Base-by-base conservation (phyloP, 2,888 invertebrate genomes). In the Chymomyza amoena region DNA sequence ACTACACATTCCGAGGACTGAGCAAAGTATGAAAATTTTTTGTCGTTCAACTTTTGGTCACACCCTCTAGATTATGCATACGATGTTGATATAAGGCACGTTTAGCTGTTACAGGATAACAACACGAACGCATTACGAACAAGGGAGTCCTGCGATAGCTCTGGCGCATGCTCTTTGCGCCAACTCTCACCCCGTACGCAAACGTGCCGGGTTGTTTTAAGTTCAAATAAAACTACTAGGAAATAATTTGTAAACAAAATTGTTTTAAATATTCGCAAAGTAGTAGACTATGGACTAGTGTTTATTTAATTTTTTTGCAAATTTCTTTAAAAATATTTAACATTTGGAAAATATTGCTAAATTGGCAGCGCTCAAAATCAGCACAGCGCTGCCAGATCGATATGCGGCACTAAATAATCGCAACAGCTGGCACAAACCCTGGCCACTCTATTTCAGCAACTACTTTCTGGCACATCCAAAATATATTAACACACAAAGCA, bases 31-130 rank as follows among this genome's bases (percentile, higher is more conserved):
- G 90, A 89, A 90, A 90, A 90, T 88, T 90, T 88, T 87, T 87
- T 80, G 84, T 86, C 88, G 75, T 90, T 89, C 90, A 90, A 90
- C 90, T 91, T 91, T 45, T 45, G 91, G 91, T 91, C 91, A 91
- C 91, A 91, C 91, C 91, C 91, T 91, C 91, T 90, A 88, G 87
- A 89, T 85, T 83, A 86, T 85, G 89, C 82, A 81, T 77, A 79
- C 82, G 83, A 83, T 84, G 77, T 85, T 85, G 72, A 70, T 81
- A 64, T 69, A 73, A 57, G 57, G 20, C 50, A 72, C 73, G 71
- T 61, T 66, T 63, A 61, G 39, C 68, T 64, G 59, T 72, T 70
- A 75, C 84, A 82, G 87, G 81, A 84, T 77, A 81, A 65, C 77
- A 77, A 50, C 51, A 61, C 51, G 28, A 39, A 20, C 15, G 75